phyloP scores from a whole-genome alignment of 1,140 invertebrate species.

The Trialeurodes vaporariorum region DNA sequence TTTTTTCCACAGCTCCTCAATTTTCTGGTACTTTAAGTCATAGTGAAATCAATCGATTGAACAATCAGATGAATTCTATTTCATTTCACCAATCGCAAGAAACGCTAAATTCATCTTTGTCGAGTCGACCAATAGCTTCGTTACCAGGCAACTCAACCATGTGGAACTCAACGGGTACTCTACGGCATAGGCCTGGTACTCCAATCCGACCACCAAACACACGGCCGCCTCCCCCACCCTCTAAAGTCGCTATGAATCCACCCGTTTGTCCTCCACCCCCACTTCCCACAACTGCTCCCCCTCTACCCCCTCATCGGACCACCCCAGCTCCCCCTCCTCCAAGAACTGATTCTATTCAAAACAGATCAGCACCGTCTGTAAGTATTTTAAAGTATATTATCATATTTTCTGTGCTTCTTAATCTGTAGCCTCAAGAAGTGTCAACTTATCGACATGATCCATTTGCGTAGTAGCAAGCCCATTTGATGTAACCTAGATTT shows the following conservation, averaged over 20 bases:
- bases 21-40: constrained; percentile 14
- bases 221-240: constrained; percentile 36
- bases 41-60: constrained; percentile 12
- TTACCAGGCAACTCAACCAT: constrained; percentile 9
- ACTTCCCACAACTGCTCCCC: constrained; percentile 24
- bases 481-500: too few relatives aligned
- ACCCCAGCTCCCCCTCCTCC: constrained; percentile 24
- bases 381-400: too few relatives aligned
- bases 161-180: constrained; percentile 19
- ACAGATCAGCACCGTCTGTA: constrained; percentile 14
- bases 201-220: constrained; percentile 33
- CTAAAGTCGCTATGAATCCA: constrained; percentile 22
- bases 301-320: constrained; percentile 29
- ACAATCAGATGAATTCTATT: constrained; percentile 30
- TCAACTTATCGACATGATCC: too few relatives aligned
- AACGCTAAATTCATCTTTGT: constrained; percentile 31
- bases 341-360: constrained; percentile 6
- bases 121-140: constrained; percentile 22
- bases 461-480: too few relatives aligned
- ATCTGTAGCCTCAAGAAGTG: too few relatives aligned
- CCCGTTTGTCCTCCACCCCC: constrained; percentile 34
- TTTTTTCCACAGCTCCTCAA: constrained; percentile 15
- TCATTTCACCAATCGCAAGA: constrained; percentile 42
- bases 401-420: too few relatives aligned
- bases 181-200: constrained; percentile 33